Base-by-base conservation (phyloP, 2,888 invertebrate species). In the Drosophila flavopinicola region DNA sequence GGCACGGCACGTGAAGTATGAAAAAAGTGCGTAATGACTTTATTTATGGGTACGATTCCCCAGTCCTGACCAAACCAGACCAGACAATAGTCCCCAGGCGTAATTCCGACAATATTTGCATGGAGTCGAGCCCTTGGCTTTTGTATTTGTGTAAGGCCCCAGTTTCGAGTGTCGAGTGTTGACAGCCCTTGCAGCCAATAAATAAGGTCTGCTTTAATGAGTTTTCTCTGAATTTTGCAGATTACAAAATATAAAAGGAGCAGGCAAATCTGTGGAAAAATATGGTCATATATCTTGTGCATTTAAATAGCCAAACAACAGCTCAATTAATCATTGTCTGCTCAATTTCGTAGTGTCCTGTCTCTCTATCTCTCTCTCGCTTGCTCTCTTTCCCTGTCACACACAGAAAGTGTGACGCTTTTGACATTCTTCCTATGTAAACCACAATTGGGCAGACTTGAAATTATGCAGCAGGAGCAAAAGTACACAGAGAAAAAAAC, bases 281-380 rank as follows among this genome's bases (percentile, higher is more conserved):
- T 17, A 7, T 15, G 15, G 20, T 11, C 49, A 32, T 68, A 24
- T 30, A 42, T 37, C 56, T 42, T 20, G 6, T 27, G 61, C 56
- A 70, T 82, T 82, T 76, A 76, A 83, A 75, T 79, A 60, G 63
- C 53, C 64, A 63, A 75, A 56, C 20, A 65, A 64, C 59, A 38
- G 47, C 67, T 73, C 85, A 83, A 83, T 83, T 85, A 83, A 85
- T 83, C 83, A 83, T 66, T 83, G 83, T 85, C 84, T 75, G 54
- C 47, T 75, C 63, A 68, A 71, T 76, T 72, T 63, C 75, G 75
- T 64, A 61, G 59, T 70, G 76, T 60, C 78, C 20, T 20, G 20
- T 3, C 13, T 15, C 7, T 32, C 30, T 7, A 3, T 11, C 30
- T 7, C 10, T 3, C 13, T 6, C 1, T 38, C n/a, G n/a, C n/a